These are phyloP conservation scores for Gavialis gangeticus DNA, from an alignment of 2,113 vertebrate genomes.

Conservation along the genomic window DNA sequence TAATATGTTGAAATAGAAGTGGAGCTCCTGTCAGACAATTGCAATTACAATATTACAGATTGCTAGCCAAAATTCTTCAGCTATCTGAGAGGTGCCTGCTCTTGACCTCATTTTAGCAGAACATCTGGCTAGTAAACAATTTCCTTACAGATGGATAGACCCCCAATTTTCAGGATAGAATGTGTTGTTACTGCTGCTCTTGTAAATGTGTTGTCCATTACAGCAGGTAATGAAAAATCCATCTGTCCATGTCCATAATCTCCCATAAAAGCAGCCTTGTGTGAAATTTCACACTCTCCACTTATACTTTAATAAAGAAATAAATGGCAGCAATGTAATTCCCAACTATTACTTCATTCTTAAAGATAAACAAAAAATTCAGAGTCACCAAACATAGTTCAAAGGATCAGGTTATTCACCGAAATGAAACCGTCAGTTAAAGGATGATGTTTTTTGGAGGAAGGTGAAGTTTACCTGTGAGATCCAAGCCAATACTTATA, in stretches of 20 bases:
- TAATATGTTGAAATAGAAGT: not conserved
- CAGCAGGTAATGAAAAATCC: constrained; percentile 25
- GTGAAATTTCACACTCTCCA: not conserved
- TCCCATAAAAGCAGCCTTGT: not conserved
- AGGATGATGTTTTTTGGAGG: too few species aligned
- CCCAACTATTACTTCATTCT: not conserved
- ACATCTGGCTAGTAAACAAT: constrained; percentile 6
- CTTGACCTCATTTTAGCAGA: not conserved
- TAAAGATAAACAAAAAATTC: not conserved
- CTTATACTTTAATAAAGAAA: constrained; percentile 16
- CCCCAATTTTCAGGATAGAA: not conserved
- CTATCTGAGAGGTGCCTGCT: not conserved
- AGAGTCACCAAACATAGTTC: not conserved
- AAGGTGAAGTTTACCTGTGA: too few species aligned
- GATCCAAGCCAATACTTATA: too few species aligned
- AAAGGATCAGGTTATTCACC: not conserved
- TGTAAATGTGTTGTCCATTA: constrained; percentile 22
- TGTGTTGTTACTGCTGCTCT: not conserved
- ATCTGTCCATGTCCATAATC: not conserved
- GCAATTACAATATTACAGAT: not conserved
- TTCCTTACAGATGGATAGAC: not conserved
- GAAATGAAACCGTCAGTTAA: too few species aligned
- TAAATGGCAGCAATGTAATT: not conserved
- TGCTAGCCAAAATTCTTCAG: not conserved
- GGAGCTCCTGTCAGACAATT: not conserved